Evolutionary conservation across 2,113 vertebrate genomes (phyloP).

Genomic region (Synchiropus splendidus): DNA sequence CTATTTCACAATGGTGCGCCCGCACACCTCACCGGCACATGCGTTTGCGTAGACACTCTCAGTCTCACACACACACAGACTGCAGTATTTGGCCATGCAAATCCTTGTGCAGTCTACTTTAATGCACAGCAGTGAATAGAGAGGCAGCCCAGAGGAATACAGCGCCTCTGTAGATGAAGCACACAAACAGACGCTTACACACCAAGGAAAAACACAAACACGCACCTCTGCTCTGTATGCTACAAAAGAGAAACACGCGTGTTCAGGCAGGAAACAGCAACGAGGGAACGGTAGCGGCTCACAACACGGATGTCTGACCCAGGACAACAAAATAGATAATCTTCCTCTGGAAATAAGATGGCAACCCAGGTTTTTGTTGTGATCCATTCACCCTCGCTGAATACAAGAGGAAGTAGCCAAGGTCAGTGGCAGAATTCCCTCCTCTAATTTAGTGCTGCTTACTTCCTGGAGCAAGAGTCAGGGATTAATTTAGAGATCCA

Average conservation of each 20-base stretch:
- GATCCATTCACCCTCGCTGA: slow-evolving; percentile 36
- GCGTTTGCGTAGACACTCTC: slow-evolving; percentile 1
- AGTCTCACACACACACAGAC: neutral
- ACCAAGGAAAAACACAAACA: slow-evolving; percentile 4
- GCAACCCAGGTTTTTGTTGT: slow-evolving; percentile 36
- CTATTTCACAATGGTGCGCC: neutral
- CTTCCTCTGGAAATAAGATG: slow-evolving; percentile 23
- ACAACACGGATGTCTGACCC: slow-evolving; percentile 24
- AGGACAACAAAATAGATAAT: slow-evolving; percentile 27
- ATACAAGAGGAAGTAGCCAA: slow-evolving; percentile 36
- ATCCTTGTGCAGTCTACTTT: slow-evolving; percentile 23
- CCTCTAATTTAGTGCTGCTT: slow-evolving; percentile 42
- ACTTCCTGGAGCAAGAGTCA: slow-evolving; percentile 43
- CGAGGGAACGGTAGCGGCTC: slow-evolving; percentile 11
- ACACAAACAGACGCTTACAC: slow-evolving; percentile 5
- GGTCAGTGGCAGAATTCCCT: slow-evolving; percentile 52
- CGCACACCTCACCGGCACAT: slow-evolving; percentile 2
- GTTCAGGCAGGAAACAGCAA: slow-evolving; percentile 11
- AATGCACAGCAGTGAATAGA: slow-evolving; percentile 11
- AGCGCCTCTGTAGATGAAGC: slow-evolving; percentile 4
- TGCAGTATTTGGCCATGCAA: slow-evolving; percentile 12
- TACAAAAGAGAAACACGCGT: slow-evolving; percentile 8
- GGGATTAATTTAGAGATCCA: slow-evolving; percentile 58
- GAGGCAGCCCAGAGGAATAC: slow-evolving; percentile 10
- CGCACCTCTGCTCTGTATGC: neutral